Base-by-base conservation (phyloP, 1,140 invertebrate genomes). In the Panagrolaimus sp. region DNA sequence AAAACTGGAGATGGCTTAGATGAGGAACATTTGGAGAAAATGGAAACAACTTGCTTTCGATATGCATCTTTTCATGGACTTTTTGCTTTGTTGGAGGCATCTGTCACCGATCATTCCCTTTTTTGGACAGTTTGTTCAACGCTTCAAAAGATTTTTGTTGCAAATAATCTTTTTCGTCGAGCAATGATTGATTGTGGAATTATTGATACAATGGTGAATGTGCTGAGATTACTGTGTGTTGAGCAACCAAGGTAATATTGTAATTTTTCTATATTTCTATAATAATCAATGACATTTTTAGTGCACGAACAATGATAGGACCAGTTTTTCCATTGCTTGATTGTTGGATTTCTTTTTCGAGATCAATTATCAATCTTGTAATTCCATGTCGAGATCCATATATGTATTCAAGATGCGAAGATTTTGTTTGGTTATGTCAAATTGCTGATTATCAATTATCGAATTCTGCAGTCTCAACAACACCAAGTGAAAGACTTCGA, bases 61-160 rank as follows among this genome's bases (percentile, higher is more conserved):
- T 26, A 65, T 15, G 52, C 47, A 14, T 79, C 76, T 4, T 70
- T 76, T 38, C 76, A 68, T 38, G 74, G 78, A 17, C 66, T 75
- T 38, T 78, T 72, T 46, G 32, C 76, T 58, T 45, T 78, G 43
- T 38, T 76, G 8, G 74, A 76, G 47, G 65, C 80, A 43, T 76
- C 74, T 14, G 72, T 70, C 44, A 21, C n/a, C 8, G 76, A 76
- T 63, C 43, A 52, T n/a, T 17, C 43, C 9, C 58, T 76, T 10
- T 76, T 79, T 45, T 76, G 74, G 74, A 76, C 74, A 48, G 73
- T 78, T 38, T 76, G 76, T 48, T 76, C 74, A 4, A 78, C 74
- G 43, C 72, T 76, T 7, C 76, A 76, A 63, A 76, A 76, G 76
- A 79, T 76, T n/a, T 78, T 76, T 47, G 43, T 32, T 12, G 66